phyloP scores from a whole-genome alignment of 2,797 vertebrate species.

The Hydrophis major region DNA sequence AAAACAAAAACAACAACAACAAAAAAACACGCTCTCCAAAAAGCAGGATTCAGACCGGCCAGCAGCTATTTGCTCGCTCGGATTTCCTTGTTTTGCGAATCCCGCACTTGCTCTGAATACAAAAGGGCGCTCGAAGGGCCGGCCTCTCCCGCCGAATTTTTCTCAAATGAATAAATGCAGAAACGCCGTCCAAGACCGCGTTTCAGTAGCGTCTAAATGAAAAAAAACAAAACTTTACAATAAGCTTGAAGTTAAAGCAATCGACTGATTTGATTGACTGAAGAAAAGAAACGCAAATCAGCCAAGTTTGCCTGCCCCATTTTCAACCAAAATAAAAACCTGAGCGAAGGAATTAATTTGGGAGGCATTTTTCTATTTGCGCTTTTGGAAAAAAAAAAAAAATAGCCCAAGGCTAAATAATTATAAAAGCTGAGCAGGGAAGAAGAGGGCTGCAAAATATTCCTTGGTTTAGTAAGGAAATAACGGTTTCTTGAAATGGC shows the following conservation, averaged over 20 bases:
- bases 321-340: not conserved
- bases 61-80: not conserved
- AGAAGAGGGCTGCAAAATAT: not conserved
- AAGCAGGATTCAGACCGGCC: not conserved
- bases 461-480: not conserved
- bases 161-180: not conserved
- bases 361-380: not conserved
- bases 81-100: not conserved
- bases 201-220: not conserved
- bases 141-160: not conserved
- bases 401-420: not conserved
- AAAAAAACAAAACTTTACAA: not conserved
- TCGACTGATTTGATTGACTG: not conserved
- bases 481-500: not conserved
- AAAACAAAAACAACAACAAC: not conserved
- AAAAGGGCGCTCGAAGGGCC: not conserved
- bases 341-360: not conserved
- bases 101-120: not conserved
- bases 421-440: not conserved
- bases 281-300: not conserved
- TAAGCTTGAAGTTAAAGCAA: not conserved
- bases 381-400: not conserved
- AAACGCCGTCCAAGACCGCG: not conserved
- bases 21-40: not conserved
- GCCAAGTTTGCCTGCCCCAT: not conserved